Evolutionary conservation across 1,140 invertebrate genomes (phyloP).

Genomic region (Plectrocnemia conspersa): DNA sequence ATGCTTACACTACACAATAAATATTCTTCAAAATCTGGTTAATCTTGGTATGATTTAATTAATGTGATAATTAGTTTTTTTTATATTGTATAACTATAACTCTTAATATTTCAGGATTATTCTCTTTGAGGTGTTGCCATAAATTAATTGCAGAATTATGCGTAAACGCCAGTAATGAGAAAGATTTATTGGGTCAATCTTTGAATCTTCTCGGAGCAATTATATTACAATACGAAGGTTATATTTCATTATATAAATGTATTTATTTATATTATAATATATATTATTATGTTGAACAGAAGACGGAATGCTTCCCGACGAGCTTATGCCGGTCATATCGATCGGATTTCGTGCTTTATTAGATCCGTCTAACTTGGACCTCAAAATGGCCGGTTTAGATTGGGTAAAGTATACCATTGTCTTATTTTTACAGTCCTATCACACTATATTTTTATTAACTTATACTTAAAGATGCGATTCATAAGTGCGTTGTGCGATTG

Average conservation of each 20-base stretch:
- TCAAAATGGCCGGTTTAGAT: conserved; percentile 19
- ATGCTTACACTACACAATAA: conserved; percentile 7
- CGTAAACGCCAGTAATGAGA: conserved; percentile 40
- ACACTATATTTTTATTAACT: not conserved
- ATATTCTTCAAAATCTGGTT: conserved; percentile 13
- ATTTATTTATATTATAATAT: not conserved
- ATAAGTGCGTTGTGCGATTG: conserved; percentile 44
- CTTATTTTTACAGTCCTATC: not conserved
- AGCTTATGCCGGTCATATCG: conserved; percentile 24
- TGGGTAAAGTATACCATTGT: conserved; percentile 22
- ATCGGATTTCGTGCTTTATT: conserved; percentile 22
- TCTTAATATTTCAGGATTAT: conserved; percentile 46
- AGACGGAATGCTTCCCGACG: conserved; percentile 31
- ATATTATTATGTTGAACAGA: conserved; percentile 15
- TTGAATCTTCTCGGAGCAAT: conserved; percentile 45
- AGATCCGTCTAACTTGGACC: conserved; percentile 19
- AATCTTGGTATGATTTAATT: conserved; percentile 26
- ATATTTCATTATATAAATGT: conserved; percentile 1
- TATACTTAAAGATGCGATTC: conserved; percentile 42
- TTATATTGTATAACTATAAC: too few relatives aligned
- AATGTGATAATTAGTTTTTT: too few relatives aligned
- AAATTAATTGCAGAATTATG: conserved; percentile 41
- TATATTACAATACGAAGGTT: conserved; percentile 45
- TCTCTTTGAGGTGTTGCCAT: conserved; percentile 42
- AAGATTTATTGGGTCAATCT: conserved; percentile 40